These are phyloP conservation scores for Melanotaenia maccullochi DNA, from an alignment of 2,797 vertebrate species.

Conservation along the genomic window DNA sequence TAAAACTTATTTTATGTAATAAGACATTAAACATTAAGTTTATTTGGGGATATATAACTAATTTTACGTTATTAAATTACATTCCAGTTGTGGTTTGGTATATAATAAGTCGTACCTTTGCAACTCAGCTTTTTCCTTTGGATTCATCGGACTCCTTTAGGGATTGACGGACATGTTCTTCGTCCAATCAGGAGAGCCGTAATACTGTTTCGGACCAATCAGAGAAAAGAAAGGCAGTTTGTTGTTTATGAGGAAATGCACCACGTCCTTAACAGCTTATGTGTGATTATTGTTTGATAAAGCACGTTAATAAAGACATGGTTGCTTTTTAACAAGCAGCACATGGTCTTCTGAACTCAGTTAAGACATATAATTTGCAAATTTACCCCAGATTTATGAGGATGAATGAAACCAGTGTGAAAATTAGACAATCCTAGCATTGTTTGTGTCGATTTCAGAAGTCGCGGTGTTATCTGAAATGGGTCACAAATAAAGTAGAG, in stretches of 20 bases:
- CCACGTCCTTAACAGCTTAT: background rate
- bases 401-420: conserved; percentile 26
- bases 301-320: background rate
- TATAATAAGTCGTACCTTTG: conserved; percentile 11
- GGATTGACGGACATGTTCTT: conserved; percentile 51
- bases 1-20: background rate
- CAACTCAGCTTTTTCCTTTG: conserved; percentile 40
- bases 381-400: background rate
- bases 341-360: conserved; percentile 4
- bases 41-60: background rate
- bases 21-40: background rate
- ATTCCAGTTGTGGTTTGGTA: conserved; percentile 11
- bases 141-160: conserved; percentile 34
- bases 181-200: conserved; percentile 59
- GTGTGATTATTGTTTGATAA: conserved; percentile 9
- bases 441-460: conserved; percentile 19
- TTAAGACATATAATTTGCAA: background rate
- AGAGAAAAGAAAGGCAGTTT: background rate
- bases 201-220: conserved; percentile 43
- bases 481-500: background rate
- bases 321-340: background rate
- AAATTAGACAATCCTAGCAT: background rate
- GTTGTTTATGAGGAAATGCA: conserved; percentile 15
- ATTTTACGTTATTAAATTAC: background rate
- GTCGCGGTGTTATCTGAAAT: background rate